These are phyloP conservation scores for Liparis tanakae DNA, from an alignment of 2,797 vertebrate genomes.

Conservation along the genomic window DNA sequence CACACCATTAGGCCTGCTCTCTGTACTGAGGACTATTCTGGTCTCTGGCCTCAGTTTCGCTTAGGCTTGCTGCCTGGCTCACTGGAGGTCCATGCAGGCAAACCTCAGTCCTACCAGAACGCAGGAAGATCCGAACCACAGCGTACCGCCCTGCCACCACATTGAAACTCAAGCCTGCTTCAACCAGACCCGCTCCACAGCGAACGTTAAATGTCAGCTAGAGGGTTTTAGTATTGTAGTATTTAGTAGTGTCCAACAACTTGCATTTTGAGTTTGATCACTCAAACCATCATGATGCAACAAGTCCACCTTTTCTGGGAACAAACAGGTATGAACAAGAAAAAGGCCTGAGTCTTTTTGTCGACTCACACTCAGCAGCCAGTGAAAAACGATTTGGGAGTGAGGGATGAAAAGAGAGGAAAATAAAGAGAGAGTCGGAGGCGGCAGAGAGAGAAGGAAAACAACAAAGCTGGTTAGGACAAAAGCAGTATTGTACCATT, in stretches of 20 bases:
- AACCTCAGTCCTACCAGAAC: constrained; percentile 77
- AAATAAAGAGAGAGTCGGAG: constrained; percentile 51
- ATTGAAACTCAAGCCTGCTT: constrained; percentile 72
- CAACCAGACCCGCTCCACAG: constrained; percentile 56
- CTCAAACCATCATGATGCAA: constrained; percentile 61
- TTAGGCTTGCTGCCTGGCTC: constrained; percentile 72
- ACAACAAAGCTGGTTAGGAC: constrained; percentile 82
- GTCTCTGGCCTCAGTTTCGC: constrained; percentile 69
- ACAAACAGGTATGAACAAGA: constrained; percentile 64
- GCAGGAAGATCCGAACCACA: constrained; percentile 74
- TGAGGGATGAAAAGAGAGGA: constrained; percentile 54
- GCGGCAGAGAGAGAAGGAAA: constrained; percentile 62
- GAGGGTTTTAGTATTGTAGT: constrained; percentile 45
- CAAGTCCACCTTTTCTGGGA: constrained; percentile 66
- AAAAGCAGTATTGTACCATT: constrained; percentile 87
- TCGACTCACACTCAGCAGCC: constrained; percentile 29
- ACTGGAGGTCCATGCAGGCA: constrained; percentile 76
- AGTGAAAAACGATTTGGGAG: constrained; percentile 50
- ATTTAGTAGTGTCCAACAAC: constrained; percentile 48
- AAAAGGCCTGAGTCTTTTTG: constrained; percentile 35
- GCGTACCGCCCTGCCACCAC: constrained; percentile 67
- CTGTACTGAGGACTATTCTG: constrained; percentile 71
- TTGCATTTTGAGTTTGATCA: constrained; percentile 45
- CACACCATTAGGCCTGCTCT: constrained; percentile 74
- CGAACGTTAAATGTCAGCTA: constrained; percentile 59